Evolutionary conservation across 2,888 invertebrate genomes (phyloP).

Genomic region (Alentia gelatinosa): DNA sequence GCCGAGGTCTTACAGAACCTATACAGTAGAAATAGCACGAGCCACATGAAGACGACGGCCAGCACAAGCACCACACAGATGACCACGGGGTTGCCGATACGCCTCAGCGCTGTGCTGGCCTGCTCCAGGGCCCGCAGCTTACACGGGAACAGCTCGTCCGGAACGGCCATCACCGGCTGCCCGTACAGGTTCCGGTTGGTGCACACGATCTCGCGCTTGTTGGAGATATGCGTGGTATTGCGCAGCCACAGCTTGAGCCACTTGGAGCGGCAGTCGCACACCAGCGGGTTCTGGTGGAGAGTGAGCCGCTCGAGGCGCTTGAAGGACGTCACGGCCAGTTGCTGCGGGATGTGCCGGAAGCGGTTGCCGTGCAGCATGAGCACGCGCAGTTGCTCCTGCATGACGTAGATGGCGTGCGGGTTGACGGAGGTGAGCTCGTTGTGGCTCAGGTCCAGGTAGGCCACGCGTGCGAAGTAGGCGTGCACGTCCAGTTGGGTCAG

Average conservation of each 20-base stretch:
- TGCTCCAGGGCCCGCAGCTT: not conserved
- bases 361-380: constrained; percentile 25
- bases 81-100: constrained; percentile 6
- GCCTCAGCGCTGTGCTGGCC: not conserved
- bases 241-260: constrained; percentile 31
- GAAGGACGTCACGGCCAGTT: constrained; percentile 26
- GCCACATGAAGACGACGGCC: constrained; percentile 9
- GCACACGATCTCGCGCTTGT: not conserved
- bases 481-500: not conserved
- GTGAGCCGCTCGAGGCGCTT: not conserved
- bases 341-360: constrained; percentile 14
- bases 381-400: not conserved
- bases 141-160: constrained; percentile 32
- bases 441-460: constrained; percentile 37
- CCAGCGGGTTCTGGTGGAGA: constrained; percentile 23
- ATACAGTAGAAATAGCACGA: not conserved
- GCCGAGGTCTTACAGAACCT: constrained; percentile 7
- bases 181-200: constrained; percentile 12
- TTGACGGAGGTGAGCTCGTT: not conserved
- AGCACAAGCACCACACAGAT: not conserved
- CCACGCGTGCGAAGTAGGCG: not conserved
- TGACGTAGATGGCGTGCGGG: not conserved
- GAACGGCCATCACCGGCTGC: constrained; percentile 12
- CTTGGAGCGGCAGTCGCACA: constrained; percentile 12
- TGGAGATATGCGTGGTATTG: not conserved